These are phyloP conservation scores for Tinea semifulvella DNA, from an alignment of 2,888 invertebrate species.

Conservation along the genomic window DNA sequence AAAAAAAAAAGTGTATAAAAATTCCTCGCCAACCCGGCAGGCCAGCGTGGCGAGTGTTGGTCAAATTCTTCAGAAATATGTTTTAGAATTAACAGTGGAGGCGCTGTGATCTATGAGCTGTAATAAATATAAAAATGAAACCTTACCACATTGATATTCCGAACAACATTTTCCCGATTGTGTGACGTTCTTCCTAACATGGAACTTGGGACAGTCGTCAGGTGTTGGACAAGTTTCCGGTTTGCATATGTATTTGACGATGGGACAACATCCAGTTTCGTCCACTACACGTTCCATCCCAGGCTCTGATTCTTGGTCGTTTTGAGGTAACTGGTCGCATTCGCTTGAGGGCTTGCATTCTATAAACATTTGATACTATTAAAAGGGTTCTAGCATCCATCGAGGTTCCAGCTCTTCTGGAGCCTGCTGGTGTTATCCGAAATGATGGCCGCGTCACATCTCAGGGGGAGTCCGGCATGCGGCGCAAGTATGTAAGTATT, in stretches of 20 bases:
- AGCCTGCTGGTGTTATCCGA: too few species aligned
- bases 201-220: conserved; percentile 67
- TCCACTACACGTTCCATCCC: conserved; percentile 70
- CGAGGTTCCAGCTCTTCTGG: too few species aligned
- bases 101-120: background rate
- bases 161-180: conserved; percentile 71
- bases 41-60: too few species aligned
- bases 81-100: too few species aligned
- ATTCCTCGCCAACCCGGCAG: too few species aligned
- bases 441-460: too few species aligned
- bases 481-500: too few species aligned
- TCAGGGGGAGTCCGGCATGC: too few species aligned
- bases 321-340: conserved; percentile 64
- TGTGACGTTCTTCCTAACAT: conserved; percentile 41
- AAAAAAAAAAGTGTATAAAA: too few species aligned
- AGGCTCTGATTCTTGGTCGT: conserved; percentile 56
- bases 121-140: background rate
- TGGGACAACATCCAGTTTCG: conserved; percentile 77
- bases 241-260: conserved; percentile 66
- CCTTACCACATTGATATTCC: conserved; percentile 69
- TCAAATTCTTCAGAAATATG: too few species aligned
- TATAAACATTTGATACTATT: too few species aligned
- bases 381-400: too few species aligned
- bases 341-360: conserved; percentile 79
- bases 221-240: conserved; percentile 69